Evolutionary conservation across 2,797 vertebrate genomes (phyloP), one percentile per base, ranked within the genome.

Genomic region (Siniperca undulata): DNA sequence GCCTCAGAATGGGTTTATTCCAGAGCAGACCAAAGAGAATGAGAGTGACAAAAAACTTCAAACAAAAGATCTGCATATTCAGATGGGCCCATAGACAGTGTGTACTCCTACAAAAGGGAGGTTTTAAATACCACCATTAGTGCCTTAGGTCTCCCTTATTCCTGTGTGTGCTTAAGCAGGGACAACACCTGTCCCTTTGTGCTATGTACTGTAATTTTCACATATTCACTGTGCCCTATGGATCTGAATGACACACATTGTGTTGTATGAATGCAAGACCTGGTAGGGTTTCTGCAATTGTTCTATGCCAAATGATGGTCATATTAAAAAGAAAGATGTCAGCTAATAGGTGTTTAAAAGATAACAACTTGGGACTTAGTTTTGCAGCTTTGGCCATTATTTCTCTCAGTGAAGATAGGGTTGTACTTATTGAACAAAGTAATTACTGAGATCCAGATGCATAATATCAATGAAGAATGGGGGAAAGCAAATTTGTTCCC

Each of bases 1-100:
- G 67, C 82, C 95, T 53, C 96, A 96, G 86, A 97, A 98, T 5
- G 97, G 96, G 17, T 91, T 95, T 61, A 89, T 96, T 84, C 93
- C 93, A 19, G 92, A 76, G 9, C 95, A 96, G 93, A 96, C 96
- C 97, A 97, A 97, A 97, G 97, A 98, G 89, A 92, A 89, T 81
- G 95, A 96, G 93, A 94, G 91, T 79, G 96, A 96, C 86, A 90
- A 92, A 0, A 88, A 93, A 94, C 94, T 96, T 88, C 95, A 96
- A 94, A 93, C 95, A 83, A 94, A 94, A 89, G 96, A 96, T 70
- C 71, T 93, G 62, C 82, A 90, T 27, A 66, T 91, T 30, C 77
- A 93, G 70, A 91, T 91, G 85, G 91, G 75, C 71, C 89, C 86
- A 10, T 94, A 94, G 82, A 81, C 7, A 40, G 55, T 60, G n/a